Conservation (phyloP, 2,113 vertebrate genomes). For the Axis porcinus region DNA sequence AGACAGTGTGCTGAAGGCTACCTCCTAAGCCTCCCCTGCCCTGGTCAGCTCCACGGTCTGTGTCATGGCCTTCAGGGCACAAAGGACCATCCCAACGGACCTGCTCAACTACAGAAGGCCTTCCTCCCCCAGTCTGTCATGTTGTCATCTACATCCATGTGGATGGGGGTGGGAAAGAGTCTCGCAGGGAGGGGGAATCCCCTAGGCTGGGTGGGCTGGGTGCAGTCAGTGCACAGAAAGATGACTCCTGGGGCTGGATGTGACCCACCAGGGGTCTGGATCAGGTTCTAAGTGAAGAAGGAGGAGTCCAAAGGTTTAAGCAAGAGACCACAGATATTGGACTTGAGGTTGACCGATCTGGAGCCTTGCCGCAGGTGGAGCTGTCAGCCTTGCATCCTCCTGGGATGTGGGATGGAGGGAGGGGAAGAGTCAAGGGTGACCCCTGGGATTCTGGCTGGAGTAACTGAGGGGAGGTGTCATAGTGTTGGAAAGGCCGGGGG, state of each 20-base stretch:
- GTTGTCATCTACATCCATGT: not conserved
- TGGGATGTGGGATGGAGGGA: fast-evolving
- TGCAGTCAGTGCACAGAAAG: not conserved
- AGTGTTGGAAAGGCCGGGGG: not conserved
- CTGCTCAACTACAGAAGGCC: not conserved
- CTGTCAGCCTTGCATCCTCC: not conserved
- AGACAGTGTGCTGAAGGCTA: not conserved
- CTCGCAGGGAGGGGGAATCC: not conserved
- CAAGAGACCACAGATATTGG: not conserved
- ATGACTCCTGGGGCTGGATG: not conserved
- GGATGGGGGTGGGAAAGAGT: not conserved
- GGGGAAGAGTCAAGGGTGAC: not conserved
- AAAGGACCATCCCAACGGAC: not conserved
- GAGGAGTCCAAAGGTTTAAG: not conserved
- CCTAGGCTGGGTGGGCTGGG: not conserved
- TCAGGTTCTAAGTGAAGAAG: not conserved
- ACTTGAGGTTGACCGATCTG: no score
- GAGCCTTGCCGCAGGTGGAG: no score
- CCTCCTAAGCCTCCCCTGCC: not conserved
- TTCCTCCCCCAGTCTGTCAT: not conserved
- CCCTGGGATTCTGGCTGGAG: not conserved
- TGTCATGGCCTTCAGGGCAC: not conserved
- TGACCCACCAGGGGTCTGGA: not conserved
- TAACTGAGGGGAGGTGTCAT: no score
- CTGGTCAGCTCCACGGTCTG: not conserved